Evolutionary conservation across 2,113 vertebrate species (phyloP).

Genomic region (Colaptes auratus): DNA sequence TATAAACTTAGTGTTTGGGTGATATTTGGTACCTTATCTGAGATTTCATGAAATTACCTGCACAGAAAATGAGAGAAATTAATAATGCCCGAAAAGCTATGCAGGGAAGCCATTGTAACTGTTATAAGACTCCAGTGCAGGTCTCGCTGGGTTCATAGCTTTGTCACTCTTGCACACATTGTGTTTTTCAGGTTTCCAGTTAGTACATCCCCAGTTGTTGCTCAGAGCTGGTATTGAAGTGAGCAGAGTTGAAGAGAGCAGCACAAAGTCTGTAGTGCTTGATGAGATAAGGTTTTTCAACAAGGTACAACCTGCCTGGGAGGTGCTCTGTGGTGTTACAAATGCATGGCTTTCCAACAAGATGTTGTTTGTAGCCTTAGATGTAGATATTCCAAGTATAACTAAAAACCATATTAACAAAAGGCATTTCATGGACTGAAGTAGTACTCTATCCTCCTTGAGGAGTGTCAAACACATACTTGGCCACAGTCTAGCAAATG

Average conservation of each 20-base stretch:
- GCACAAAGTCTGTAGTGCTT: background rate
- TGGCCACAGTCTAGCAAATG: background rate
- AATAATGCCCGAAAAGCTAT: background rate
- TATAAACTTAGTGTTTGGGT: background rate
- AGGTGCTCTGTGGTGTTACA: background rate
- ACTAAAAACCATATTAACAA: background rate
- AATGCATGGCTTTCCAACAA: rapidly evolving
- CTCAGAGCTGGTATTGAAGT: background rate
- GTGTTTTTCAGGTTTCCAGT: background rate
- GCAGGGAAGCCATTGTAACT: background rate
- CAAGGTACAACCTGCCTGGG: background rate
- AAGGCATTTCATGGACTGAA: background rate
- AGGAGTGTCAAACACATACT: background rate
- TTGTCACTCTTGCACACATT: background rate
- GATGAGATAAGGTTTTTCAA: background rate
- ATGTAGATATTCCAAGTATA: background rate
- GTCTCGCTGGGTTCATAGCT: background rate
- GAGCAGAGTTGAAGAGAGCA: background rate
- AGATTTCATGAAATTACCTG: background rate
- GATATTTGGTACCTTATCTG: background rate
- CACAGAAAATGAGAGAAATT: background rate
- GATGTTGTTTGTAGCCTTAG: background rate
- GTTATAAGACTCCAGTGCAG: background rate
- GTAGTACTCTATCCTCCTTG: background rate
- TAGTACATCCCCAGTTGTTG: background rate